Evolutionary conservation across 2,113 vertebrate genomes (phyloP).

Genomic region (Bungarus multicinctus): DNA sequence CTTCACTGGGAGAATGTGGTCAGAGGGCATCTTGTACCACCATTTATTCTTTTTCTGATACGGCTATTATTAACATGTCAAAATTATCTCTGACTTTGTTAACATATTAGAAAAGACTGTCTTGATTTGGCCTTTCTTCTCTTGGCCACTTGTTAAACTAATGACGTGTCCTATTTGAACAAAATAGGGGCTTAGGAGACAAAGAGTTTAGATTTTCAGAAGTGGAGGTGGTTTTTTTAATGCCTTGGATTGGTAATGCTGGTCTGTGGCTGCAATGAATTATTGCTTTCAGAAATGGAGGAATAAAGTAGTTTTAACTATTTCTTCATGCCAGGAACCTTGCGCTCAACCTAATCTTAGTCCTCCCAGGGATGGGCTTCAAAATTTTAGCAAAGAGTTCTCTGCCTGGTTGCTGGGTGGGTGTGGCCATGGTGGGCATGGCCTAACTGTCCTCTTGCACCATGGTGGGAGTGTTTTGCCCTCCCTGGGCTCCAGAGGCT

Average conservation of each 20-base stretch:
- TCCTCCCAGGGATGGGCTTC: not conserved
- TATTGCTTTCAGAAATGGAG: not conserved
- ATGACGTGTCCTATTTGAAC: not conserved
- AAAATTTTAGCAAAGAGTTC: too few species aligned
- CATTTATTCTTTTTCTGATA: not conserved
- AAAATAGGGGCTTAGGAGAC: not conserved
- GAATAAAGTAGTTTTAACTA: not conserved
- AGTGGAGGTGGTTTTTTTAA: not conserved
- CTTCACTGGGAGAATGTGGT: not conserved
- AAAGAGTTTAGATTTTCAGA: not conserved
- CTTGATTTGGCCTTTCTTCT: not conserved
- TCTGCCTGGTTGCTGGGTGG: too few species aligned
- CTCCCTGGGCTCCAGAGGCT: too few species aligned
- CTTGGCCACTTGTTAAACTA: not conserved
- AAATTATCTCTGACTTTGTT: not conserved
- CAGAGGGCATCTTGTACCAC: not conserved
- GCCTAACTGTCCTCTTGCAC: too few species aligned
- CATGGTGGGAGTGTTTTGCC: too few species aligned
- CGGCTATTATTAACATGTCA: not conserved
- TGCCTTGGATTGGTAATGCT: not conserved
- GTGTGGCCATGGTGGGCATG: too few species aligned
- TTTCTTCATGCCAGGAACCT: not conserved
- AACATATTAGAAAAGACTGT: not conserved
- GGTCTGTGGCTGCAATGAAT: not conserved
- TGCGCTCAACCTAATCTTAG: not conserved